Conservation (phyloP, 35 echinoderm and acorn worm genomes). For the Lytechinus variegatus region DNA sequence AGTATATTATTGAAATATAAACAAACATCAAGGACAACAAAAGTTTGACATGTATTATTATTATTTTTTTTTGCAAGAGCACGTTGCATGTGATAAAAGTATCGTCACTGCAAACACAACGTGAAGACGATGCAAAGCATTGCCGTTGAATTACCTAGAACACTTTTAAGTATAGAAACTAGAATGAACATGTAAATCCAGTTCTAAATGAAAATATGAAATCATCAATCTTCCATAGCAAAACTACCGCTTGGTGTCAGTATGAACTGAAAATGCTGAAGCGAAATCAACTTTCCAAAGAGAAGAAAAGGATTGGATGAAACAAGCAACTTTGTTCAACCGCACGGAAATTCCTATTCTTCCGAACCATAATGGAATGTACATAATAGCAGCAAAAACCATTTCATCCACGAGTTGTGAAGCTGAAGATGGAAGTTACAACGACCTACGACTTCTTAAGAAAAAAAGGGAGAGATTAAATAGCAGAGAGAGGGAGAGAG, state of each 20-base stretch:
- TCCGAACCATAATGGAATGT: background rate
- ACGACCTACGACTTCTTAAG: background rate
- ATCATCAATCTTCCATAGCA: background rate
- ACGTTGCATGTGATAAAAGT: background rate
- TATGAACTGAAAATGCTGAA: background rate
- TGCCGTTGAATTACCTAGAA: background rate
- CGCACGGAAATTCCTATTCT: background rate
- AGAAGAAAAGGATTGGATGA: background rate
- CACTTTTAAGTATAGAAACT: background rate
- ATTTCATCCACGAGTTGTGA: background rate
- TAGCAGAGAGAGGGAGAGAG: background rate
- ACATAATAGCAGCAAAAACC: background rate
- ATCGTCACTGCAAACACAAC: background rate
- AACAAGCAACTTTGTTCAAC: background rate
- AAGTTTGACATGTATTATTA: background rate
- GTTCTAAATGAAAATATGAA: background rate
- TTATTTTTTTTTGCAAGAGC: background rate
- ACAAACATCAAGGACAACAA: slow-evolving; percentile 1
- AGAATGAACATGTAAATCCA: background rate
- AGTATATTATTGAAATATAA: slow-evolving; percentile 21
- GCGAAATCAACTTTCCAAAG: background rate
- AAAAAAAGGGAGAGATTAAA: background rate
- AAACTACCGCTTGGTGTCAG: background rate
- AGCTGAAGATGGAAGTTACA: background rate
- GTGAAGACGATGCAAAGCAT: background rate